Evolutionary conservation across 1,140 invertebrate species (phyloP), one percentile per base, ranked within the genome.

Genomic region (Vanessa atalanta): DNA sequence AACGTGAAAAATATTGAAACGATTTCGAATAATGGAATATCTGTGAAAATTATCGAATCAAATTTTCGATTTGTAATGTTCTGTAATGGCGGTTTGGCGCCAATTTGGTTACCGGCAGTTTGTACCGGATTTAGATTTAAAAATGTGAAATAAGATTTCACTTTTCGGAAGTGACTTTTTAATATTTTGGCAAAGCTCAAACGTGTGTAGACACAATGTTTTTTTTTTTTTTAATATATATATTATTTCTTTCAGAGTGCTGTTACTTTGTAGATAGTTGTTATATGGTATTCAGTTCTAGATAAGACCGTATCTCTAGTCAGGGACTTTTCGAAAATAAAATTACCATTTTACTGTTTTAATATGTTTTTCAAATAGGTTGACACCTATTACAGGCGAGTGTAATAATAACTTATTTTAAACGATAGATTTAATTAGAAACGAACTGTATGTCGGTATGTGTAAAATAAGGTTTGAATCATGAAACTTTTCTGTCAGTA

Each of bases 281-380:
- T 88, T 83, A 77, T 82, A 86, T 76, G 73, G 75, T 86, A 87
- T 83, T 88, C 84, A 88, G 78, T 88, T 88, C 72, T 90, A 89
- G 87, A 78, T 83, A 89, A 87, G 83, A 82, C 83, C 80, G 81
- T 86, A 91, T 90, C 88, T 91, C 90, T 92, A 92, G 90, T 92
- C 90, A 92, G 89, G 87, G 89, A 92, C 83, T 79, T 87, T 89
- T 92, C 86, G 88, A 86, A 87, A 85, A 86, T 84, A 83, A 83
- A 87, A 90, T 90, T 92, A 92, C 90, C 90, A 92, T 90, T 89
- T 20, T 90, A 88, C 81, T 89, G 89, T 89, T 88, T n/a, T 89
- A 88, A 85, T 87, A 83, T 86, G 86, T 87, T 83, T 83, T 86
- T 81, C 72, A 81, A 76, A 80, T 87, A 87, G 82, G 84, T 87